Evolutionary conservation across 2,113 vertebrate genomes (phyloP).

Genomic region (Paralichthys olivaceus): DNA sequence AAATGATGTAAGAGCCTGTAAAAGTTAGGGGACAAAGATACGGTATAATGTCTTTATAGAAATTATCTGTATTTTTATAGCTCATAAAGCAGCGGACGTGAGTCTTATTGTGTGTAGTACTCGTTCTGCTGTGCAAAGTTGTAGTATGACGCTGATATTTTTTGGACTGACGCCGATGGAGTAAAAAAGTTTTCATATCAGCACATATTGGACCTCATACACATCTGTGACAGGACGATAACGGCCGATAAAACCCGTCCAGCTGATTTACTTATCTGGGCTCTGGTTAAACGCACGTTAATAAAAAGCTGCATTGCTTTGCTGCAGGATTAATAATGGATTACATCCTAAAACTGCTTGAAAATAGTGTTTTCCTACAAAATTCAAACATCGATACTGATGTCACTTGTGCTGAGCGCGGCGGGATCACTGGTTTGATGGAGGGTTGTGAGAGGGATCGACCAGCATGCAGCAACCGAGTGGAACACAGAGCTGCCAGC

Average conservation of each 20-base stretch:
- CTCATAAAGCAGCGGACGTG: background rate
- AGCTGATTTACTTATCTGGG: too few relatives aligned
- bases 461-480: conserved; percentile 38
- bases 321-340: conserved; percentile 7
- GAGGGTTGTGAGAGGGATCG: conserved; percentile 27
- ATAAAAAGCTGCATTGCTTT: background rate
- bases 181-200: too few relatives aligned
- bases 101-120: background rate
- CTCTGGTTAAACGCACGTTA: background rate
- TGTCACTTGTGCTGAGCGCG: conserved; percentile 23
- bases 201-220: too few relatives aligned
- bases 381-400: background rate
- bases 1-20: background rate
- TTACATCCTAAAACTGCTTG: background rate
- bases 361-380: conserved; percentile 4
- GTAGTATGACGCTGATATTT: background rate
- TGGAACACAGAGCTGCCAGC: conserved; percentile 31
- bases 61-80: background rate
- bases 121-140: background rate
- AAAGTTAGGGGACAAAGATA: conserved; percentile 38
- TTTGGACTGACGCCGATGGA: too few relatives aligned
- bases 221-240: too few relatives aligned
- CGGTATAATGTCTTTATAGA: background rate
- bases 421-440: conserved; percentile 29
- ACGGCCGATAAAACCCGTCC: too few relatives aligned